Conservation (phyloP, 2,888 invertebrate genomes). For the Stenurella melanura region DNA sequence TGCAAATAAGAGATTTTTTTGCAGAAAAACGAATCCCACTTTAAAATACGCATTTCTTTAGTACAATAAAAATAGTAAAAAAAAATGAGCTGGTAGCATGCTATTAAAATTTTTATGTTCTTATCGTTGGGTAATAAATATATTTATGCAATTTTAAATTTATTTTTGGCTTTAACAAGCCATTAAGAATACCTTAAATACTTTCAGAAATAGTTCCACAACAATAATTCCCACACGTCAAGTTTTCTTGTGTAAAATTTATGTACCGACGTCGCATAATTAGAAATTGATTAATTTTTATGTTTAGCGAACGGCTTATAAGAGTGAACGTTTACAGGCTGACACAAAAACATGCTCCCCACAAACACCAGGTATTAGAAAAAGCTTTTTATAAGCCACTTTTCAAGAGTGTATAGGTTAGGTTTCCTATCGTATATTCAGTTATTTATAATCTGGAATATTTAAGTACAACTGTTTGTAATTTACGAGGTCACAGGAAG, state of each 20-base stretch:
- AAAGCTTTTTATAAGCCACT: slow-evolving; percentile 71
- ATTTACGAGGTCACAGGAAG: slow-evolving; percentile 75
- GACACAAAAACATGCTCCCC: slow-evolving; percentile 46
- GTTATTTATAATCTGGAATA: slow-evolving; percentile 75
- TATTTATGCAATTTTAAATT: slow-evolving; percentile 66
- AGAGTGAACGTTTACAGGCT: slow-evolving; percentile 58
- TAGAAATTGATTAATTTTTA: slow-evolving; percentile 73
- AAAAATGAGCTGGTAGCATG: slow-evolving; percentile 45
- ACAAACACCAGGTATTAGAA: slow-evolving; percentile 70
- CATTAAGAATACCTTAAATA: slow-evolving; percentile 69
- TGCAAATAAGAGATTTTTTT: no score
- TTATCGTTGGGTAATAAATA: slow-evolving; percentile 61
- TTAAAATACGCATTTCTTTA: background rate
- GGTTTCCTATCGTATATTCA: slow-evolving; percentile 70
- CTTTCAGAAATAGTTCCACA: slow-evolving; percentile 67
- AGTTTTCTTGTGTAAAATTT: slow-evolving; percentile 65
- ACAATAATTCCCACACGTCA: slow-evolving; percentile 67
- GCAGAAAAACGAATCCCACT: no score
- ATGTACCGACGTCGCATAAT: slow-evolving; percentile 70
- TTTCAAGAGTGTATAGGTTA: slow-evolving; percentile 62
- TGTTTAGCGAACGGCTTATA: slow-evolving; percentile 67
- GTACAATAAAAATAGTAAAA: slow-evolving; percentile 17
- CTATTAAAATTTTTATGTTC: slow-evolving; percentile 54
- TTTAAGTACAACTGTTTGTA: slow-evolving; percentile 74
- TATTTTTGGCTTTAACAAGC: slow-evolving; percentile 66